Evolutionary conservation across 2,888 invertebrate species (phyloP), one percentile per base, ranked within the genome.

Genomic region (Cheiracanthium punctorium): DNA sequence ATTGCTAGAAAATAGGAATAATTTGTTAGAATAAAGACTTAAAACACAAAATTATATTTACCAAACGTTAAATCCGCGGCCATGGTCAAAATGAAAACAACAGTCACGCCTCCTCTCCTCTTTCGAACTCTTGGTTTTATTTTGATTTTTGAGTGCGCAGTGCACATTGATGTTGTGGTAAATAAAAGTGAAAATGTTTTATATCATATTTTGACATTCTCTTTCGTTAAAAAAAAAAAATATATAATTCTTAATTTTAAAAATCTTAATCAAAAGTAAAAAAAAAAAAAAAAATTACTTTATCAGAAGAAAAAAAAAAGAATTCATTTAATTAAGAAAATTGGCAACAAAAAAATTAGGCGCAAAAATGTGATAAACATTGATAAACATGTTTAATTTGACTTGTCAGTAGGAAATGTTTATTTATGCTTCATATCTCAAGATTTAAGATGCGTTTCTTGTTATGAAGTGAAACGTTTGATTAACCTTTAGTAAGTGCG

Each of bases 11-110:
- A n/a, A n/a, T n/a, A n/a, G n/a, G n/a, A n/a, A n/a, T n/a, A n/a
- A n/a, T n/a, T n/a, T n/a, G n/a, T n/a, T n/a, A n/a, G n/a, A n/a
- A n/a, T n/a, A n/a, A n/a, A n/a, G n/a, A n/a, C n/a, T n/a, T n/a
- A n/a, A n/a, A n/a, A n/a, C n/a, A n/a, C n/a, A 37, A 37, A 7
- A 37, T 10, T 7, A 37, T 37, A 37, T 37, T 84, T 84, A 84
- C 84, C 84, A 33, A 84, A 84, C 33, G 84, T 73, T 30, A 84
- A 79, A 69, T 84, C 84, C 37, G 84, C 84, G 67, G 84, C 84
- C 84, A 84, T 84, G 84, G 70, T 79, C 79, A 58, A 69, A 29
- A 67, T 64, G 24, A 76, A 69, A 69, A 82, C 70, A 72, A 58
- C 24, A 37, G 82, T 67, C 69, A 84, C 84, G 84, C 84, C 84